Evolutionary conservation across 2,797 vertebrate species (phyloP).

Genomic region (Notamacropus eugenii): DNA sequence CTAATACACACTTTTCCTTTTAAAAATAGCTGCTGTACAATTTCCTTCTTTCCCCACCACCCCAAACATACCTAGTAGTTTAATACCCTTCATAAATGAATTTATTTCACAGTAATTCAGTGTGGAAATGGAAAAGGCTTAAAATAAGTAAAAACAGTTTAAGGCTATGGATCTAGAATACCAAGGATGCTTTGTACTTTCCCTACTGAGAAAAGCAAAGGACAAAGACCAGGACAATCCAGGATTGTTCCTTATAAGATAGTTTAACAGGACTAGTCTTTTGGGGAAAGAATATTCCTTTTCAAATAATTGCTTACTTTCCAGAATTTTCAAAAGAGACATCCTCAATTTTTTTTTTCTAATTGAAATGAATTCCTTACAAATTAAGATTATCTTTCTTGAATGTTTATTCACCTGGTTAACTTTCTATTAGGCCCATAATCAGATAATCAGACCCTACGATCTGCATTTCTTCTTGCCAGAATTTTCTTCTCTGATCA

Average conservation of each 20-base stretch:
- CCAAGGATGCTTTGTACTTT: slow-evolving; percentile 40
- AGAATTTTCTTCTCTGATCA: slow-evolving; percentile 42
- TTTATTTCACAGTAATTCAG: neutral
- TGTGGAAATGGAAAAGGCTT: neutral
- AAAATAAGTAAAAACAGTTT: slow-evolving; percentile 35
- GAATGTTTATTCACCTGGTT: slow-evolving; percentile 35
- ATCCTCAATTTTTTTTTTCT: slow-evolving; percentile 46
- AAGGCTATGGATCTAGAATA: slow-evolving; percentile 1
- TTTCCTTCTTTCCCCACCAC: neutral
- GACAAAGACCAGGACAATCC: slow-evolving; percentile 24
- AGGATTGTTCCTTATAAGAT: slow-evolving; percentile 24
- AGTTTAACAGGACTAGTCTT: slow-evolving; percentile 53
- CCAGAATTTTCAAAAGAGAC: slow-evolving; percentile 64
- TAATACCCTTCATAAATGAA: neutral
- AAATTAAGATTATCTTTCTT: slow-evolving; percentile 66
- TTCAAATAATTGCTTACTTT: slow-evolving; percentile 58
- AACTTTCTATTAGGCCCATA: slow-evolving; percentile 58
- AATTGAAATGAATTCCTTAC: slow-evolving; percentile 33
- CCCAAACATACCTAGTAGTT: slow-evolving; percentile 19
- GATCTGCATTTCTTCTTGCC: slow-evolving; percentile 67
- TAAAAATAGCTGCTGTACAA: slow-evolving; percentile 40
- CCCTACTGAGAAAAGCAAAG: slow-evolving; percentile 40
- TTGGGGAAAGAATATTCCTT: slow-evolving; percentile 5
- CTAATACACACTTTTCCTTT: slow-evolving; percentile 25
- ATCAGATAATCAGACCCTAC: slow-evolving; percentile 69